Evolutionary conservation across 2,888 invertebrate species (phyloP).

Genomic region (Sympetrum striolatum): DNA sequence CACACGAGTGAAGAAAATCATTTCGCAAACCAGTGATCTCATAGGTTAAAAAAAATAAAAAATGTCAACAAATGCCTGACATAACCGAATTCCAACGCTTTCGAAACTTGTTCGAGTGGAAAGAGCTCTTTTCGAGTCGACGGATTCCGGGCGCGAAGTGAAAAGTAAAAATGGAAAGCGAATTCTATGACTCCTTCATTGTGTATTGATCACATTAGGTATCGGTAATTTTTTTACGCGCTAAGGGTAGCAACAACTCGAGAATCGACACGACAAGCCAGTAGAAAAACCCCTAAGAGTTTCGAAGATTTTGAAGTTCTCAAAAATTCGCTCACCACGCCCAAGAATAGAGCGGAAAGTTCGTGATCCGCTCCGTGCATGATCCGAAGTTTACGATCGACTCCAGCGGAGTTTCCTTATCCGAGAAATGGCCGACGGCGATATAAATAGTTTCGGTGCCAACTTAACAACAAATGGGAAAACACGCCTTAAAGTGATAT

Average conservation of each 20-base stretch:
- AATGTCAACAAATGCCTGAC: background rate
- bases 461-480: no score
- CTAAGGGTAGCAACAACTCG: background rate
- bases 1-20: background rate
- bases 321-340: background rate
- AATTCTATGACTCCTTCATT: background rate
- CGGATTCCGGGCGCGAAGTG: constrained; percentile 5
- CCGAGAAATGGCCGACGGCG: no score
- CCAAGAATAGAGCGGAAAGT: background rate
- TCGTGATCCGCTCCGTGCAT: background rate
- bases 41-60: background rate
- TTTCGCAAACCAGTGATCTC: background rate
- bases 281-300: background rate
- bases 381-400: no score
- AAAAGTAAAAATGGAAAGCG: background rate
- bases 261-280: background rate
- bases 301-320: background rate
- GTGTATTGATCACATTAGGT: background rate
- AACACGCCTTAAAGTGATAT: no score
- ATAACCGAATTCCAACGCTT: background rate
- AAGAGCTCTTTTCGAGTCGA: background rate
- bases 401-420: no score
- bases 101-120: constrained; percentile 13
- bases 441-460: no score
- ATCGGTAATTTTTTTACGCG: background rate